A percentile compares a stretch with the other conserved stretches of the same genome.
phyloP scores from a whole-genome alignment of 2,888 invertebrate species.

The Hololepta plana region DNA sequence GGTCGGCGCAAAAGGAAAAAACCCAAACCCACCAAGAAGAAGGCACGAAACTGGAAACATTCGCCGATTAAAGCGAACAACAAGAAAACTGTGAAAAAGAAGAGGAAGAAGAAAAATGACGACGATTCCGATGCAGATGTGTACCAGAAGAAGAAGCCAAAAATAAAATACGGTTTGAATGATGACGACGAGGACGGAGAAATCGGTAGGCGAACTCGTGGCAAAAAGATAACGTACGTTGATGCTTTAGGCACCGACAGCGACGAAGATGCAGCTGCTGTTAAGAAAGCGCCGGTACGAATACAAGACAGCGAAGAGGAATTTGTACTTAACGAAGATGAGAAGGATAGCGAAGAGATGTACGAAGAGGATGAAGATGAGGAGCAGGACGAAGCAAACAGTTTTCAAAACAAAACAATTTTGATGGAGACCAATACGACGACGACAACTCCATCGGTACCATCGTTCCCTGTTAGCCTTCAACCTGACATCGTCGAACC shows the following conservation, averaged over 20 bases:
- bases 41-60: conserved; percentile 5
- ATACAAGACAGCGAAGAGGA: conserved; percentile 23
- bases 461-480: too few species aligned
- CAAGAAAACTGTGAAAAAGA: conserved; percentile 26
- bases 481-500: too few species aligned
- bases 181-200: conserved; percentile 32
- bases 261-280: conserved; percentile 39
- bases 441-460: too few species aligned
- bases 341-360: conserved; percentile 12
- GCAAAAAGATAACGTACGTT: conserved; percentile 57
- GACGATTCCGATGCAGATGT: conserved; percentile 27
- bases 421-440: too few species aligned
- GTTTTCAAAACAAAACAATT: too few species aligned
- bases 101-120: conserved; percentile 27
- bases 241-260: conserved; percentile 51
- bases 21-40: conserved; percentile 5
- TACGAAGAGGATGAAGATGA: conserved; percentile 13
- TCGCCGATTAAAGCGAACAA: conserved; percentile 17
- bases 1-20: conserved; percentile 28
- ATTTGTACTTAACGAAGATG: conserved; percentile 16
- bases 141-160: conserved; percentile 19
- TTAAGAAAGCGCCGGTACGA: conserved; percentile 27
- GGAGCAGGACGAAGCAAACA: conserved; percentile 24
- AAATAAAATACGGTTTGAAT: conserved; percentile 36
- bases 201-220: conserved; percentile 48